These are phyloP conservation scores for Lepidocolaptes lacrymiger DNA, from an alignment of 2,797 vertebrate genomes.

Conservation along the genomic window DNA sequence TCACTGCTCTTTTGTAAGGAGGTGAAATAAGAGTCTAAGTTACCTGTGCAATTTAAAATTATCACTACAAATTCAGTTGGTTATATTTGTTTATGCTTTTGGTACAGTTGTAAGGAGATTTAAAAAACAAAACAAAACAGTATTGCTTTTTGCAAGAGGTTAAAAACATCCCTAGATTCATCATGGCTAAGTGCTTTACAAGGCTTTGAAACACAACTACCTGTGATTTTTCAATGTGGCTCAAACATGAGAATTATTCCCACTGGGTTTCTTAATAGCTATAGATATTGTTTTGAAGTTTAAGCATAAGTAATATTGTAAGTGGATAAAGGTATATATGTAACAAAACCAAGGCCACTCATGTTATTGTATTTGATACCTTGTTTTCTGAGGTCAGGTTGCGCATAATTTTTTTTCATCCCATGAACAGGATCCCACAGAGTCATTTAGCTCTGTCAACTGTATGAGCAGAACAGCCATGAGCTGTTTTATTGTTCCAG, in stretches of 20 bases:
- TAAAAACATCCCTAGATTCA: background rate
- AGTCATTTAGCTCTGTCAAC: background rate
- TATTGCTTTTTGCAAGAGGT: background rate
- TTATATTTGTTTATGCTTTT: background rate
- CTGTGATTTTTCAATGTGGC: accelerated
- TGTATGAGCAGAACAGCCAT: background rate
- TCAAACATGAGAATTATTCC: background rate
- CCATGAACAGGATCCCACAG: accelerated
- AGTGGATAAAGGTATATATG: background rate
- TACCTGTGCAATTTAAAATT: background rate
- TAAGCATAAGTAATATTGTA: background rate
- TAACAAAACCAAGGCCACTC: background rate
- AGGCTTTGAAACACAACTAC: background rate
- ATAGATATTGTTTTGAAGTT: background rate
- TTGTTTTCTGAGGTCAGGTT: background rate
- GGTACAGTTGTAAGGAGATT: background rate
- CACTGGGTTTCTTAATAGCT: background rate
- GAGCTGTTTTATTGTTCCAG: background rate
- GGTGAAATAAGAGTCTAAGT: background rate
- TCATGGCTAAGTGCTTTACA: background rate
- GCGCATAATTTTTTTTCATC: accelerated
- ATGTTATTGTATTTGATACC: background rate
- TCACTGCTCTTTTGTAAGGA: background rate
- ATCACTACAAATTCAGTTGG: background rate
- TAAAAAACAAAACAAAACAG: background rate